These are phyloP conservation scores for Megalonaias nervosa DNA, from an alignment of 1,140 invertebrate genomes.

Conservation along the genomic window DNA sequence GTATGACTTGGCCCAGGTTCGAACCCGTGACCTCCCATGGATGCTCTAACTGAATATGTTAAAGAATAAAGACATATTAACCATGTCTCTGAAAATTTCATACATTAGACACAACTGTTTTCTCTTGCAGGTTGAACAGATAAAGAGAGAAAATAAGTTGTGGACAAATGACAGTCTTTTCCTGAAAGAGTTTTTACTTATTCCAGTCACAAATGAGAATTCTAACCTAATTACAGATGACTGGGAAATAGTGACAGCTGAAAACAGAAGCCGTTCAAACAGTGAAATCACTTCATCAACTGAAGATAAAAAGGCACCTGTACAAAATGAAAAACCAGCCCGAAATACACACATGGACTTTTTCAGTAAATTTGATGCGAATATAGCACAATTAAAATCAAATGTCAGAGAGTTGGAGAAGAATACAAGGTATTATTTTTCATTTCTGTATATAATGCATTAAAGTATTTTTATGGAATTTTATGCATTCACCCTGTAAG, in stretches of 20 bases:
- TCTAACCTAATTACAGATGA: conserved; percentile 42
- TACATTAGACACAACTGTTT: neutral
- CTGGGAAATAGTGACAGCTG: conserved; percentile 38
- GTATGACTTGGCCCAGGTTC: too few species aligned
- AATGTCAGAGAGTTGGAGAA: conserved; percentile 59
- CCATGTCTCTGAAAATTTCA: too few species aligned
- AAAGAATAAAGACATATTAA: too few species aligned
- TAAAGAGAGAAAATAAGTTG: conserved; percentile 60
- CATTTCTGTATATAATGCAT: neutral
- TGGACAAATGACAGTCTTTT: conserved; percentile 64
- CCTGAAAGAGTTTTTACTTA: conserved; percentile 51
- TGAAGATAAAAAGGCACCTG: neutral
- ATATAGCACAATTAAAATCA: conserved; percentile 56
- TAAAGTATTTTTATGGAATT: too few species aligned
- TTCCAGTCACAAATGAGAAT: conserved; percentile 51
- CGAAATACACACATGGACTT: conserved; percentile 49
- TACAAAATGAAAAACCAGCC: neutral
- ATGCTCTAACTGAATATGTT: too few species aligned
- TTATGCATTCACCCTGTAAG: too few species aligned
- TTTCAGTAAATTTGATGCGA: conserved; percentile 60
- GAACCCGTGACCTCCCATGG: too few species aligned
- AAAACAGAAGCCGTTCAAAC: conserved; percentile 31
- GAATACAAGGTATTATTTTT: conserved; percentile 43
- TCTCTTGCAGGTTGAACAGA: conserved; percentile 51
- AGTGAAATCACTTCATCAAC: conserved; percentile 18